Base-by-base conservation (phyloP, 2,797 vertebrate genomes). In the Galagoides demidoff region DNA sequence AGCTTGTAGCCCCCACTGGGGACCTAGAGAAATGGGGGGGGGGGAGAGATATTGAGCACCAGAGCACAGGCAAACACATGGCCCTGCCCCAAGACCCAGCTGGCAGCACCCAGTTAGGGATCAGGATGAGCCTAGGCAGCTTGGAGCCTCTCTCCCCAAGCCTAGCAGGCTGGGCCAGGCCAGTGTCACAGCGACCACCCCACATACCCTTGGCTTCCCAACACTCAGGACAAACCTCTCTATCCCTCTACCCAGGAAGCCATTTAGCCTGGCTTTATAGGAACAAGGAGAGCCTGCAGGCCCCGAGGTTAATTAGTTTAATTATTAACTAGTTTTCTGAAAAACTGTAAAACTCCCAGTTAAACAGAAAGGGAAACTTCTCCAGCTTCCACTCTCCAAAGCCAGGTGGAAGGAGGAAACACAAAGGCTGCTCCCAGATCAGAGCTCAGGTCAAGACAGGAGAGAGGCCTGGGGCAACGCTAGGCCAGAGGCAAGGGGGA, bases 281-380 rank as follows among this genome's bases (percentile, higher is more conserved):
- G 95, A 89, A 71, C 70, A 17, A 68, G 43, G 77, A 94, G 55
- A 76, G 57, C 93, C 70, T 55, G 89, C 1, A 85, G 95, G 96
- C 96, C 97, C 97, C 34, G 83, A 89, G 97, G 97, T 95, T 57
- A 97, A 98, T 98, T 92, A 95, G 98, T 96, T 97, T 78, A 97
- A 98, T 98, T 96, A 98, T 98, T 98, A 98, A 98, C 98, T 97
- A 89, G 97, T 96, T 97, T 98, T 90, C 96, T 94, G 96, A 95
- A 98, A 90, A 98, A 97, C 63, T 89, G 96, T 92, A 96, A 97
- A 98, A 92, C 91, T 74, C 34, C 63, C 66, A 74, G 91, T 87
- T 79, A 86, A 29, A 89, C 95, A 94, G 92, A 98, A 92, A 82
- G 73, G 86, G 95, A 96, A 95, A 96, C 85, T 78, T 89, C 83